Conservation (phyloP, 1,140 invertebrate genomes). For the Lepidurus apus region DNA sequence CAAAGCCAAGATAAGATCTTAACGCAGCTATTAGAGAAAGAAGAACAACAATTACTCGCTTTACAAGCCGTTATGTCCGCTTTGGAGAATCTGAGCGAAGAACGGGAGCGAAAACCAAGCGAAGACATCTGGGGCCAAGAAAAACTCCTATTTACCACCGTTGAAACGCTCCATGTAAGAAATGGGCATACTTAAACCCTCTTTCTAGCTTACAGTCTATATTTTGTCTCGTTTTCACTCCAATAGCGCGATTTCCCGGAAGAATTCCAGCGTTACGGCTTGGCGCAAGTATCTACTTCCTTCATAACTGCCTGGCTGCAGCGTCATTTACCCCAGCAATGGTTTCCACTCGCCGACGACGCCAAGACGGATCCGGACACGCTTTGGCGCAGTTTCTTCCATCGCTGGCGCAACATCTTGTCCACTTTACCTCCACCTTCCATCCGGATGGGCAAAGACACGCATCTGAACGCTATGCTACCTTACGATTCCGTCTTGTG, state of each 20-base stretch:
- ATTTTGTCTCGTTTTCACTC: not conserved
- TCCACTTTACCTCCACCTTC: constrained; percentile 11
- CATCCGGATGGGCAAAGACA: not conserved
- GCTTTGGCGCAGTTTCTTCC: constrained; percentile 45
- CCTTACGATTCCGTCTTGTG: constrained; percentile 77
- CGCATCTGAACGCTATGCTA: constrained; percentile 50
- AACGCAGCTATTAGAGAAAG: constrained; percentile 62
- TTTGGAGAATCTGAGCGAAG: constrained; percentile 50
- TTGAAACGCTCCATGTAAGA: constrained; percentile 22
- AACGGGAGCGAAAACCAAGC: not conserved
- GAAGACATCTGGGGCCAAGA: constrained; percentile 52
- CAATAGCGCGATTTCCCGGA: constrained; percentile 42
- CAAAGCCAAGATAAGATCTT: constrained; percentile 71
- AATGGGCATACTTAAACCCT: not conserved
- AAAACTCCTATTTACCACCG: constrained; percentile 34
- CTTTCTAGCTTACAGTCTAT: not conserved
- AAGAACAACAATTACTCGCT: constrained; percentile 65
- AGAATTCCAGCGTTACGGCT: constrained; percentile 59
- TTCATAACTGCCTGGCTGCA: constrained; percentile 46
- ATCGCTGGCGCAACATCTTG: constrained; percentile 20
- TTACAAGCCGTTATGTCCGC: constrained; percentile 64
- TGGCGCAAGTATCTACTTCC: constrained; percentile 60
- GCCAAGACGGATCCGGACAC: constrained; percentile 53
- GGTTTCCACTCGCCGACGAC: constrained; percentile 54
- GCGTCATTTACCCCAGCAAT: constrained; percentile 33